Evolutionary conservation across 1,140 invertebrate genomes (phyloP), one percentile per base, ranked within the genome.

Genomic region (Scaptomyza montana): DNA sequence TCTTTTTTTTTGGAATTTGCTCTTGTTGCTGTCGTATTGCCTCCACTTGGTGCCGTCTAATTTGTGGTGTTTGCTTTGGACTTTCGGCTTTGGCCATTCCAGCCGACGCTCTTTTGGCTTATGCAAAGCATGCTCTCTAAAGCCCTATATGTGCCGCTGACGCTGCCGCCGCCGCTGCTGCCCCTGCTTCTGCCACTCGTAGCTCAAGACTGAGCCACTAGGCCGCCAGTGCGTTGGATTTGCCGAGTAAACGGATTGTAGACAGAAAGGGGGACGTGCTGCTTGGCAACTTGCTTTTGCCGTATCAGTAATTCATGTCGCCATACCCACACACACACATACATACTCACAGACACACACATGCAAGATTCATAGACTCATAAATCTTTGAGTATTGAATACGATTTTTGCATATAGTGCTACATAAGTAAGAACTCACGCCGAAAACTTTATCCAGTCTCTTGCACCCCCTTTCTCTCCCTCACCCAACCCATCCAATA

Each of bases 341-440:
- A 21, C 7, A 53, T 36, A 74, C 54, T 55, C 69, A 53, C 54
- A 65, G 30, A 60, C 63, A 45, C 13, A 57, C 41, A 71, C 74
- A 78, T 89, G 74, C 75, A 87, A 82, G 82, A 86, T 86, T 86
- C 82, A 86, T 87, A 89, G 82, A 86, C 84, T 87, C 82, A 87
- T 87, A 87, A 87, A 87, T 87, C 82, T 87, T 87, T 82, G 78
- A 87, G 82, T 87, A 87, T 87, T 87, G 82, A 87, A 87, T 89
- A 89, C 82, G 84, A 87, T 79, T 87, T 87, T 87, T 87, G 82
- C 84, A 86, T 82, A 89, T 89, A 73, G 41, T 67, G 21, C 21
- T 25, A 68, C 45, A 62, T 56, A 73, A 73, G 70, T 67, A 87
- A 86, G 75, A 87, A 77, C 82, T 86, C 82, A 87, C 77, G 78